Percentiles rank a stretch among this genome's conserved stretches.
Conservation (phyloP, 2,797 vertebrate genomes). For the Poecilia wingei region DNA sequence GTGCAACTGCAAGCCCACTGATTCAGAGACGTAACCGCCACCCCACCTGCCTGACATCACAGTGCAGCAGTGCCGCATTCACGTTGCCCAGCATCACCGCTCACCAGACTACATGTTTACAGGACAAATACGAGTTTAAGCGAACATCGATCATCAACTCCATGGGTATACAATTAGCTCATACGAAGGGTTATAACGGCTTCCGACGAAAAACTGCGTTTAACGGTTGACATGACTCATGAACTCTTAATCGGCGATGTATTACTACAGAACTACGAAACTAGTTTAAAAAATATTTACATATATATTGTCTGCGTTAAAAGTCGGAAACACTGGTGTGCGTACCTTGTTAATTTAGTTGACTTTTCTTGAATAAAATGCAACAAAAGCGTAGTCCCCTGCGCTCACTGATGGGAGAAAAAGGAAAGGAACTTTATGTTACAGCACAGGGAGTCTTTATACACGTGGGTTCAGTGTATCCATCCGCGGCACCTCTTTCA, state of each 20-base stretch:
- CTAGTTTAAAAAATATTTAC: constrained; percentile 1
- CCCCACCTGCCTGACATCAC: constrained; percentile 58
- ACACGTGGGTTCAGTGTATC: constrained; percentile 77
- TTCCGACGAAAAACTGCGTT: not conserved
- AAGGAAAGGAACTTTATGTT: constrained; percentile 80
- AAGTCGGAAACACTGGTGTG: rapidly evolving
- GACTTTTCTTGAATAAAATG: constrained; percentile 82
- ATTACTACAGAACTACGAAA: not conserved
- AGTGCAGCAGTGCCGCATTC: constrained; percentile 51
- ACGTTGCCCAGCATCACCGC: not conserved
- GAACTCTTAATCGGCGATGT: not conserved
- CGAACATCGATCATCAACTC: not conserved
- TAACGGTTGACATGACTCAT: not conserved
- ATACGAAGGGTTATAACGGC: not conserved
- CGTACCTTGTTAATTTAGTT: constrained; percentile 77
- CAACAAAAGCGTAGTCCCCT: constrained; percentile 70
- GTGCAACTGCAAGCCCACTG: not conserved
- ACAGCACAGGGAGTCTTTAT: constrained; percentile 81
- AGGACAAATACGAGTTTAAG: not conserved
- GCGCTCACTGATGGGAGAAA: constrained; percentile 78
- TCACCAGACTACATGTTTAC: not conserved
- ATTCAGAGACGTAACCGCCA: constrained; percentile 27
- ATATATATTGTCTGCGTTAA: not conserved
- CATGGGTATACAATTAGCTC: not conserved
- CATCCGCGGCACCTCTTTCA: constrained; percentile 74